Percentiles rank a stretch among this genome's conserved stretches.
Conservation (phyloP, 2,888 invertebrate genomes). For the Tanytarsus gracilentus region DNA sequence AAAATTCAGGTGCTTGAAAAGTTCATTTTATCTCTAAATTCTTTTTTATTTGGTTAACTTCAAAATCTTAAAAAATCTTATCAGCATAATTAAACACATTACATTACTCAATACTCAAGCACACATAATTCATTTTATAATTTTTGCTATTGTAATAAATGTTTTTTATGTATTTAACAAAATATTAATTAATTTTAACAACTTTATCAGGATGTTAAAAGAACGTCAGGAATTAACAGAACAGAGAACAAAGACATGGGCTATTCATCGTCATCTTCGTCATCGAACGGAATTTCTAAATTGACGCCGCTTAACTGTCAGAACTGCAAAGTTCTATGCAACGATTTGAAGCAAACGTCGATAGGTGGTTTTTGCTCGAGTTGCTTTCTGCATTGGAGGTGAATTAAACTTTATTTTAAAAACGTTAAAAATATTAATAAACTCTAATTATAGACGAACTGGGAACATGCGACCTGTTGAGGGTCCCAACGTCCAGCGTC, state of each 20-base stretch:
- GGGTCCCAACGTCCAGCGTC: slow-evolving; percentile 47
- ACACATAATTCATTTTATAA: too few relatives aligned
- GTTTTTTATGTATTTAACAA: too few relatives aligned
- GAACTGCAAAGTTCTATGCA: slow-evolving; percentile 64
- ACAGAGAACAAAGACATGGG: slow-evolving; percentile 23
- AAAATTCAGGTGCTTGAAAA: slow-evolving; percentile 11
- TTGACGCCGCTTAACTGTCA: slow-evolving; percentile 34
- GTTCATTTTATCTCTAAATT: too few relatives aligned
- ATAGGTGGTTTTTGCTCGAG: slow-evolving; percentile 73
- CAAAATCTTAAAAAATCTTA: neutral
- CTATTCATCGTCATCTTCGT: slow-evolving; percentile 32
- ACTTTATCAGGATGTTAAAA: slow-evolving; percentile 12
- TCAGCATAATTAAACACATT: neutral
- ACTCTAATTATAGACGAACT: slow-evolving; percentile 55
- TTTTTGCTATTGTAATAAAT: too few relatives aligned
- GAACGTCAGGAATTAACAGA: neutral
- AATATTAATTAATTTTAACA: neutral
- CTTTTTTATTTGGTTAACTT: neutral
- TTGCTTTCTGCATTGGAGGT: slow-evolving; percentile 82
- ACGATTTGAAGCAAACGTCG: slow-evolving; percentile 62
- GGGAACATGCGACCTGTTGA: slow-evolving; percentile 71
- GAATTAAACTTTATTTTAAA: slow-evolving; percentile 41
- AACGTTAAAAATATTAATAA: slow-evolving; percentile 32
- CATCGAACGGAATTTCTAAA: slow-evolving; percentile 34
- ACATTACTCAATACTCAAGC: too few relatives aligned